Conservation (phyloP, 1,140 invertebrate genomes). For the Polyergus mexicanus region DNA sequence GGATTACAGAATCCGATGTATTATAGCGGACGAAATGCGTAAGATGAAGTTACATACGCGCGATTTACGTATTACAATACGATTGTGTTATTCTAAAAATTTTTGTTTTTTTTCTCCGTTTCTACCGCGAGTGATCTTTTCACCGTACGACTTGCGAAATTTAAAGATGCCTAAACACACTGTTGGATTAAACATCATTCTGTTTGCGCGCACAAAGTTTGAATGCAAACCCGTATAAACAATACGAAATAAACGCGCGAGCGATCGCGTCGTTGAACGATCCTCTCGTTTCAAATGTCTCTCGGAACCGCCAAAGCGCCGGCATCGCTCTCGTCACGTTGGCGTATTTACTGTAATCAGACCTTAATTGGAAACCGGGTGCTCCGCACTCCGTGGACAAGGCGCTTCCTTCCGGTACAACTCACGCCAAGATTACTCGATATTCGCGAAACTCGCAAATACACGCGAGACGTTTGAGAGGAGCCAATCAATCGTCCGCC, state of each 20-base stretch:
- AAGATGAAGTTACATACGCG: slow-evolving; percentile 30
- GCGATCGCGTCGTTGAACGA: background rate
- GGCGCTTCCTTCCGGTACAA: slow-evolving; percentile 51
- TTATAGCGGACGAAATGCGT: slow-evolving; percentile 35
- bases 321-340: slow-evolving; percentile 43
- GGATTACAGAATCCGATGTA: slow-evolving; percentile 32
- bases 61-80: no score
- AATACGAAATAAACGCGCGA: slow-evolving; percentile 31
- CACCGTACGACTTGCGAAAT: background rate
- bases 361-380: slow-evolving; percentile 66
- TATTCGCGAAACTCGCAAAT: slow-evolving; percentile 41
- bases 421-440: slow-evolving; percentile 62
- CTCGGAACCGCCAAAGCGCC: background rate
- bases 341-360: slow-evolving; percentile 68
- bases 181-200: background rate
- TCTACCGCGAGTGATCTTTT: background rate
- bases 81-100: background rate
- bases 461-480: slow-evolving; percentile 32
- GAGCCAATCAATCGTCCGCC: slow-evolving; percentile 37
- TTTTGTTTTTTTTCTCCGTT: background rate
- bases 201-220: background rate
- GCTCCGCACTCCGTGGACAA: slow-evolving; percentile 34
- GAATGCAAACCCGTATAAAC: background rate
- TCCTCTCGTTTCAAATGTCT: slow-evolving; percentile 12
- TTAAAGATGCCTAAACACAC: background rate